These are phyloP conservation scores for Aspidapion aeneum DNA, from an alignment of 2,888 invertebrate species.

Conservation along the genomic window DNA sequence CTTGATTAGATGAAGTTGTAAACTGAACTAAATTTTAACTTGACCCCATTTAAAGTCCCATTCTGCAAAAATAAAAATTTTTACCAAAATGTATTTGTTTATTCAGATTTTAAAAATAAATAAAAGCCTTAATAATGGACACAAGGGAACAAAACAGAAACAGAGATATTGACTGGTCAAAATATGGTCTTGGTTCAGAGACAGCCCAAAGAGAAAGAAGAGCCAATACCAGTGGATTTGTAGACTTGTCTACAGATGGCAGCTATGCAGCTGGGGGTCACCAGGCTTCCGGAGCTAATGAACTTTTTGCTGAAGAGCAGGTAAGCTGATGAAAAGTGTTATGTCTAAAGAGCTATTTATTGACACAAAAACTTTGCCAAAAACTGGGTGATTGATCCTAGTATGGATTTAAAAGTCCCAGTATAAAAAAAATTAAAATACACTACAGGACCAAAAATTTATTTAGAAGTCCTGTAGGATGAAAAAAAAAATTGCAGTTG, in stretches of 20 bases:
- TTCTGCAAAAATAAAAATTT: not conserved
- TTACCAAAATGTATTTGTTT: not conserved
- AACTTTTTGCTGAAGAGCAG: slow-evolving; percentile 88
- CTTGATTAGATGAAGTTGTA: no score
- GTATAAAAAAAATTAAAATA: no score
- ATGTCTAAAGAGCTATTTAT: no score
- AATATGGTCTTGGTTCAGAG: slow-evolving; percentile 52
- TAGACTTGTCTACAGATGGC: slow-evolving; percentile 71
- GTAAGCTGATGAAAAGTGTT: slow-evolving; percentile 52
- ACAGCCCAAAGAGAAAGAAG: slow-evolving; percentile 48
- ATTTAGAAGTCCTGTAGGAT: no score
- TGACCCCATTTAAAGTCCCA: no score
- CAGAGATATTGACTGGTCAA: slow-evolving; percentile 53
- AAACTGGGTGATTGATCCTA: no score
- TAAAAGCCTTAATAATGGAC: slow-evolving; percentile 27
- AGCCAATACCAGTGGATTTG: slow-evolving; percentile 70
- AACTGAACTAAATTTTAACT: no score
- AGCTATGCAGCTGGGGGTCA: slow-evolving; percentile 78
- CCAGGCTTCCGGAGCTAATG: slow-evolving; percentile 83
- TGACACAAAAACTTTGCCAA: no score
- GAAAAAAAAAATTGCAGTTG: not conserved
- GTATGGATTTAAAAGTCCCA: no score
- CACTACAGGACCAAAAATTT: no score
- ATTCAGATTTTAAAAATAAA: not conserved
- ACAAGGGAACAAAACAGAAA: slow-evolving; percentile 32